These are phyloP conservation scores for Erithacus rubecula DNA, from an alignment of 2,797 vertebrate species.

Conservation along the genomic window DNA sequence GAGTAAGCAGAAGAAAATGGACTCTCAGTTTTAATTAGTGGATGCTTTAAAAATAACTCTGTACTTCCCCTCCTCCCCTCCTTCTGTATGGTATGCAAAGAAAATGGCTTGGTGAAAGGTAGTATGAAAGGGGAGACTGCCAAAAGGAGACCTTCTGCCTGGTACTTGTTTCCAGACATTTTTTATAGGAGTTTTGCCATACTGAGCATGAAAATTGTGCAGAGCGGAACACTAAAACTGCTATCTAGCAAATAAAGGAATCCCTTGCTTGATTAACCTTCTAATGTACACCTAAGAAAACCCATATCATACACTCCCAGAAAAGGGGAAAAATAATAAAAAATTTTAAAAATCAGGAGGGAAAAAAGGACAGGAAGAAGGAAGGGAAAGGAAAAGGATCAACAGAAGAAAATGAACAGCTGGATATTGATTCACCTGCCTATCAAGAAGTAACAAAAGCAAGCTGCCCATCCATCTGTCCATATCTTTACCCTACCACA, in stretches of 20 bases:
- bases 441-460: not conserved
- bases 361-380: not conserved
- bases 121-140: not conserved
- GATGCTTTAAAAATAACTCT: not conserved
- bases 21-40: not conserved
- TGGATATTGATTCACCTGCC: not conserved
- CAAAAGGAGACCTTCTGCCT: not conserved
- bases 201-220: not conserved
- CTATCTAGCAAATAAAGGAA: not conserved
- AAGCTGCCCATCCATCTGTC: not conserved
- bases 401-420: not conserved
- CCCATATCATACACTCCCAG: not conserved
- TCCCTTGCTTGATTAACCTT: not conserved
- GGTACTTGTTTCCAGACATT: not conserved
- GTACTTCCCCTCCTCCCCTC: not conserved
- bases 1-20: not conserved
- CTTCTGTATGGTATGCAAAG: not conserved
- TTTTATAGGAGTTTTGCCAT: not conserved
- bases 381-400: not conserved
- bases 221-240: not conserved
- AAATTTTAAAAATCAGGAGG: accelerated
- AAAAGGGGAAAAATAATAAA: no score
- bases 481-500: not conserved
- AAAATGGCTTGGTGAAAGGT: not conserved
- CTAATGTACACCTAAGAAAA: not conserved